Evolutionary conservation across 2,113 vertebrate genomes (phyloP).

Genomic region (Centropristis striata): DNA sequence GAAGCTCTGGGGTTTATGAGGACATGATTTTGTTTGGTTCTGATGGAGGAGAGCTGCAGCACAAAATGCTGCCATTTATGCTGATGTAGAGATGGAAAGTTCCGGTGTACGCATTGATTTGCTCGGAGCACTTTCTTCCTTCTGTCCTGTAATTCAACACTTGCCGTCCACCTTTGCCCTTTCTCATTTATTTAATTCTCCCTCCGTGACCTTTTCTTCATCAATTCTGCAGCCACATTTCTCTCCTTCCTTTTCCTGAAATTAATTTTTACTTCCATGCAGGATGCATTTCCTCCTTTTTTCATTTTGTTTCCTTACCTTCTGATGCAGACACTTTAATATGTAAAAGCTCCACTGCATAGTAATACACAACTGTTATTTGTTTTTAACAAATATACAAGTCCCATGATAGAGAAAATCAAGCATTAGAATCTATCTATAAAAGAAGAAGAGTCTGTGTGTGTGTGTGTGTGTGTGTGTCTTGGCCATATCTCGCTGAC

Average conservation of each 20-base stretch:
- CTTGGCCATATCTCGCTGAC: no score
- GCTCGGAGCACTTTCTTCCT: not conserved
- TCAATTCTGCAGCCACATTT: not conserved
- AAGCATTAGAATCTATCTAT: not conserved
- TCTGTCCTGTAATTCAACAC: not conserved
- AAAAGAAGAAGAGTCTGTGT: no score
- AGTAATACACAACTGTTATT: constrained; percentile 1
- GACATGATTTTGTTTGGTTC: constrained; percentile 37
- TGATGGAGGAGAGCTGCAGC: constrained; percentile 23
- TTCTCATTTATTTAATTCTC: not conserved
- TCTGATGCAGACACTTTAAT: constrained; percentile 4
- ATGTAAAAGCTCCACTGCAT: not conserved
- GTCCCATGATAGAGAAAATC: not conserved
- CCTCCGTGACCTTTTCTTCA: not conserved
- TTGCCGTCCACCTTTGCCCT: not conserved
- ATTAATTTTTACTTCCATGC: not conserved
- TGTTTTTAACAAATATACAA: not conserved
- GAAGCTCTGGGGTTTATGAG: constrained; percentile 40
- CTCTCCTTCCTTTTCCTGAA: not conserved
- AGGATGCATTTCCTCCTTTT: constrained; percentile 2
- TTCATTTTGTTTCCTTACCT: not conserved
- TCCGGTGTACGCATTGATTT: constrained; percentile 11
- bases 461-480: no score
- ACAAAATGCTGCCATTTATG: constrained; percentile 23
- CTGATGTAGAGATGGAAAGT: constrained; percentile 23